phyloP scores from a whole-genome alignment of 2,888 invertebrate genomes.

The Drosophila nr. perissopoda region DNA sequence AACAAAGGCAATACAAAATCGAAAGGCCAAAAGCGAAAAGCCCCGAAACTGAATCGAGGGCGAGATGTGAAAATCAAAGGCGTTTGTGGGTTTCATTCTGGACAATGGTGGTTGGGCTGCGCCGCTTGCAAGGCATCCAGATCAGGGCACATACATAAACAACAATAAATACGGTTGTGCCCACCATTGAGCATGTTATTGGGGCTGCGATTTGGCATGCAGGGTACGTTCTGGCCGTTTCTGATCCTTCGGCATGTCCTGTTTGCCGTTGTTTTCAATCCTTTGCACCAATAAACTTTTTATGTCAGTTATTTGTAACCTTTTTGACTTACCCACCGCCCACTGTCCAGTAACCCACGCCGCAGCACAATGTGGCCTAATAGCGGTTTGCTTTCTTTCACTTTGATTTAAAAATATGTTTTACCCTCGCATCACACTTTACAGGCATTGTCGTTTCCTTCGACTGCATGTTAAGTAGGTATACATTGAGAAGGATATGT shows the following conservation, averaged over 20 bases:
- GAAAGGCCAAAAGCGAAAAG: conserved; percentile 38
- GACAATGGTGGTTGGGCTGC: conserved; percentile 5
- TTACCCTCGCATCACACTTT: conserved; percentile 41
- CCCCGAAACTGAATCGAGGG: conserved; percentile 45
- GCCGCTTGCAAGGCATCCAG: conserved; percentile 26
- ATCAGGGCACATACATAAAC: conserved; percentile 70
- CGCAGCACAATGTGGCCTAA: conserved; percentile 61
- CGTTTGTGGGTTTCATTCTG: conserved; percentile 40
- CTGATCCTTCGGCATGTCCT: conserved; percentile 32
- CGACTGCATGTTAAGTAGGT: conserved; percentile 21
- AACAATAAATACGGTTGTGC: conserved; percentile 75
- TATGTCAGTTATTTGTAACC: conserved; percentile 77
- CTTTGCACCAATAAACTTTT: conserved; percentile 78
- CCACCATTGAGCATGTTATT: conserved; percentile 57
- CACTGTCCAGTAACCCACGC: background rate
- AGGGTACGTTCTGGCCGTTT: conserved; percentile 46
- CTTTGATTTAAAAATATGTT: conserved; percentile 79
- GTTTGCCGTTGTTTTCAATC: conserved; percentile 67
- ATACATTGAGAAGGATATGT: conserved; percentile 25
- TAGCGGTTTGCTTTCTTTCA: conserved; percentile 65
- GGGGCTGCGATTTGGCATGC: conserved; percentile 64
- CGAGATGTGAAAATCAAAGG: conserved; percentile 45
- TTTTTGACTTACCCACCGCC: conserved; percentile 59
- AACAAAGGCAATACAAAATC: conserved; percentile 68
- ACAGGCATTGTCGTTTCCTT: conserved; percentile 20